A percentile compares a stretch with the other conserved stretches of the same genome.
phyloP scores from a whole-genome alignment of 1,140 invertebrate genomes.

The Aphaenogaster ashmeadi region DNA sequence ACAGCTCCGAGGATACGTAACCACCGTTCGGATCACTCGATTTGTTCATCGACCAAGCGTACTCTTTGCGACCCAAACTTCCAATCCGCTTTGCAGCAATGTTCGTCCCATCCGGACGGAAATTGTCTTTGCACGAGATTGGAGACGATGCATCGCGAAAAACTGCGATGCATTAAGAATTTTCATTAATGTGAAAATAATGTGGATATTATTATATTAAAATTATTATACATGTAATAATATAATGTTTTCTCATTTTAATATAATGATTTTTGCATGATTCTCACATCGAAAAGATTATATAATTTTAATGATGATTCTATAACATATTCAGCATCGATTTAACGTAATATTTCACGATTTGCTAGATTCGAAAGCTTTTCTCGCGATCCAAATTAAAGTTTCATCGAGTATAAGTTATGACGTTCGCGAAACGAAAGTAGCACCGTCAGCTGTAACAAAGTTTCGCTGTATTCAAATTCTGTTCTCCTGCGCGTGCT shows the following conservation, averaged over 20 bases:
- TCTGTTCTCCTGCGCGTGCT: slow-evolving; percentile 53
- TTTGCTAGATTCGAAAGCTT: not conserved
- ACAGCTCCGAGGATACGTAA: slow-evolving; percentile 73
- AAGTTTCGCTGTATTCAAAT: not conserved
- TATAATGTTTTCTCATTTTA: not conserved
- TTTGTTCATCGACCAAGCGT: slow-evolving; percentile 39
- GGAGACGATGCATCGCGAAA: not conserved
- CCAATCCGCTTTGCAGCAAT: not conserved
- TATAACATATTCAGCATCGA: not conserved
- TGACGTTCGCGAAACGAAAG: not conserved
- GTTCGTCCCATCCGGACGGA: not conserved
- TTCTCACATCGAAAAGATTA: not conserved
- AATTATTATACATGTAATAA: not conserved
- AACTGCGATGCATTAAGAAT: not conserved
- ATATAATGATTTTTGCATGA: not conserved
- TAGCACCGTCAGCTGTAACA: slow-evolving; percentile 24
- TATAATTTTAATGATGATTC: not conserved
- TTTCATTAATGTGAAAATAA: not conserved
- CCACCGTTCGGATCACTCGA: slow-evolving; percentile 59
- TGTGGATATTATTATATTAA: not conserved
- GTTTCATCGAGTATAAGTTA: slow-evolving; percentile 49
- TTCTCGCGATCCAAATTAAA: slow-evolving; percentile 41
- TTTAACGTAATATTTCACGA: slow-evolving; percentile 46
- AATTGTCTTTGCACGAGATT: not conserved
- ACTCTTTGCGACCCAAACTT: slow-evolving; percentile 16